Conservation (phyloP, 2,797 vertebrate species). For the Heteromormyrus szaboi region DNA sequence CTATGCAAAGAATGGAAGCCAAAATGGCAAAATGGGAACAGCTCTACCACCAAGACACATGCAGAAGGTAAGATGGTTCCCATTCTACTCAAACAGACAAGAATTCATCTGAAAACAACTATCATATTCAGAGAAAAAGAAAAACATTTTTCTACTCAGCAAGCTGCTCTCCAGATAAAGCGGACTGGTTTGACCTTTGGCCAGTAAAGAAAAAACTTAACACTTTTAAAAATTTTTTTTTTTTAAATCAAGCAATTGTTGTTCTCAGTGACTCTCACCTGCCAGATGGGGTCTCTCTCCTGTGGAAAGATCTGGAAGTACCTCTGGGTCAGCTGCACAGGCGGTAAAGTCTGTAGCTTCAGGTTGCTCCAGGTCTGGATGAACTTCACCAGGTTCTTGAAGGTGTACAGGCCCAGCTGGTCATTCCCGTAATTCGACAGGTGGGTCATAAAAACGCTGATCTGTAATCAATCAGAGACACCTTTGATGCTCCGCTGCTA, state of each 20-base stretch:
- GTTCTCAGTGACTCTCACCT: conserved; percentile 58
- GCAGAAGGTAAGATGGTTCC: not conserved
- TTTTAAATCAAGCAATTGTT: not conserved
- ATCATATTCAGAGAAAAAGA: not conserved
- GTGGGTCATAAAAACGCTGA: conserved; percentile 99
- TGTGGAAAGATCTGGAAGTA: conserved; percentile 98
- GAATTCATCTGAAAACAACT: not conserved
- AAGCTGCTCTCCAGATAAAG: not conserved
- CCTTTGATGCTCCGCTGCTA: not conserved
- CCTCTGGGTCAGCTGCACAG: conserved; percentile 86
- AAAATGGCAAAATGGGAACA: not conserved
- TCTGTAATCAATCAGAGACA: conserved; percentile 55
- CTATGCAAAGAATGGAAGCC: not conserved
- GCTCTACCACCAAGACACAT: not conserved
- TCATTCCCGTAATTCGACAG: conserved; percentile 97
- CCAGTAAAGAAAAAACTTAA: not conserved
- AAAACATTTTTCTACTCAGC: not conserved
- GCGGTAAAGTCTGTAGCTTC: conserved; percentile 89
- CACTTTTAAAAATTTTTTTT: not conserved
- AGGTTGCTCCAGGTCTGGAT: conserved; percentile 92
- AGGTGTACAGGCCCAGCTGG: conserved; percentile 93
- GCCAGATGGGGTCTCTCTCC: conserved; percentile 94
- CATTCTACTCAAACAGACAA: not conserved
- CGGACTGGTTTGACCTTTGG: not conserved
- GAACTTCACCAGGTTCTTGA: conserved; percentile 90